These are phyloP conservation scores for Seladonia tumulorum DNA, from an alignment of 2,888 invertebrate genomes.

Conservation along the genomic window DNA sequence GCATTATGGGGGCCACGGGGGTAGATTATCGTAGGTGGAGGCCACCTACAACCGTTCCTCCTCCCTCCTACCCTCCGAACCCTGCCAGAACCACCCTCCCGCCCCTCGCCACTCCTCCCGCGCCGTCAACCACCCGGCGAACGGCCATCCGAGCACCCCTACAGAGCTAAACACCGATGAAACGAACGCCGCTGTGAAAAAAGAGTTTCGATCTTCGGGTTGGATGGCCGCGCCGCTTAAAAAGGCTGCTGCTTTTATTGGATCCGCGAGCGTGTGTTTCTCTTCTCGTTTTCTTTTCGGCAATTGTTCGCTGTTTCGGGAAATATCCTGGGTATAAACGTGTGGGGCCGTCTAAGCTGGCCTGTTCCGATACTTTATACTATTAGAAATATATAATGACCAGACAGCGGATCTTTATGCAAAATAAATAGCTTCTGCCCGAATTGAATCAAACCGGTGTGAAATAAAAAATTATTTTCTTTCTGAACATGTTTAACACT, in stretches of 20 bases:
- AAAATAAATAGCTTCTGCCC: background rate
- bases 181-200: constrained; percentile 42
- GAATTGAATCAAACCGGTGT: background rate
- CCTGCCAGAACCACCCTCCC: background rate
- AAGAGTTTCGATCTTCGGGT: constrained; percentile 20
- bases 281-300: background rate
- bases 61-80: constrained; percentile 2
- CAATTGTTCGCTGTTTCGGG: background rate
- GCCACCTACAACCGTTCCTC: constrained; percentile 56
- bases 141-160: constrained; percentile 22
- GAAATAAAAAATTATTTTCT: background rate
- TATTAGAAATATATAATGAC: background rate
- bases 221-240: background rate
- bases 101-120: background rate
- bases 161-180: constrained; percentile 51
- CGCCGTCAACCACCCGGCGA: background rate
- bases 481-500: no score
- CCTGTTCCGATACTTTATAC: background rate
- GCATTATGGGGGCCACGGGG: constrained; percentile 80
- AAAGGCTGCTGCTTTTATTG: background rate
- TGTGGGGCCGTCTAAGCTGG: background rate
- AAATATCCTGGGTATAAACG: background rate
- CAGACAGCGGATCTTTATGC: background rate
- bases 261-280: constrained; percentile 1
- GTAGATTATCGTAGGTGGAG: constrained; percentile 80